Evolutionary conservation across 2,113 vertebrate genomes (phyloP).

Genomic region (Apistogramma diplotaenia): DNA sequence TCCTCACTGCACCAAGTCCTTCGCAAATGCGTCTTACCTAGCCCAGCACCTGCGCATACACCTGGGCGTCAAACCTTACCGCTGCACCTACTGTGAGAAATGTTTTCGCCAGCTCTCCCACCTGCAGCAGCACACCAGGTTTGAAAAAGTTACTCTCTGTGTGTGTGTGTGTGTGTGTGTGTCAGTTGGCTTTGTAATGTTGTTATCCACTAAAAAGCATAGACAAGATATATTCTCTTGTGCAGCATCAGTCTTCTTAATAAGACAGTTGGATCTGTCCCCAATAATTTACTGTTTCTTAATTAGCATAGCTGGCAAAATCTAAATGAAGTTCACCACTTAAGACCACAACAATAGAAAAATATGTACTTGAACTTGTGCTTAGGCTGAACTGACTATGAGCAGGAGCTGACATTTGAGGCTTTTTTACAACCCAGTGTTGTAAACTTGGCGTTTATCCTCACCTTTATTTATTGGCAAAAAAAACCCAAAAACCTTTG

Average conservation of each 20-base stretch:
- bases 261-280: background rate
- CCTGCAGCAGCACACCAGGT: conserved; percentile 99
- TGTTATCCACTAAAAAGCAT: background rate
- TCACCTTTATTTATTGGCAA: background rate
- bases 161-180: background rate
- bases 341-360: background rate
- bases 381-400: background rate
- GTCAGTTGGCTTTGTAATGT: background rate
- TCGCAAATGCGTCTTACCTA: conserved; percentile 94
- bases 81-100: conserved; percentile 98
- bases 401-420: background rate
- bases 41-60: conserved; percentile 98
- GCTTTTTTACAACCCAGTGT: background rate
- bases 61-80: conserved; percentile 95
- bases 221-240: background rate
- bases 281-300: background rate
- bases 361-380: background rate
- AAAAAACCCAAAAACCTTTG: too few species aligned
- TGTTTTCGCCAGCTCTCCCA: conserved; percentile 95
- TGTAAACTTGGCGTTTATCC: background rate
- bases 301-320: background rate
- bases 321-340: background rate
- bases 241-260: background rate
- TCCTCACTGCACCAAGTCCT: conserved; percentile 97
- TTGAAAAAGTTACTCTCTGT: background rate